phyloP scores from a whole-genome alignment of 2,113 vertebrate genomes.

The Eptesicus fuscus region DNA sequence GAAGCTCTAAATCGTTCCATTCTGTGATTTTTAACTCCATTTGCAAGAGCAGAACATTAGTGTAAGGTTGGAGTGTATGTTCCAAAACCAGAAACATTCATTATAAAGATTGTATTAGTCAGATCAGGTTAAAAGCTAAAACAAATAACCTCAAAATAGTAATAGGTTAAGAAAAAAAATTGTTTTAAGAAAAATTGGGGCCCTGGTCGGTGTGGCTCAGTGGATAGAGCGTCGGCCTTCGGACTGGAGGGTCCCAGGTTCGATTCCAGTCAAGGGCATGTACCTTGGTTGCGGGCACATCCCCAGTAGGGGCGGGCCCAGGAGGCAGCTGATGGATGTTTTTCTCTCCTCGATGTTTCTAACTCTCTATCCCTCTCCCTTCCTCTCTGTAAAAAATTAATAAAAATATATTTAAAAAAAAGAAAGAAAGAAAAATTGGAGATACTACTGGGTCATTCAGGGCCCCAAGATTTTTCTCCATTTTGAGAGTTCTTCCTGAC shows the following conservation, averaged over 20 bases:
- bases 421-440: not conserved
- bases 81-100: not conserved
- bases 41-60: accelerated
- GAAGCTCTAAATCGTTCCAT: not conserved
- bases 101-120: not conserved
- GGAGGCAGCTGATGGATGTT: too few species aligned
- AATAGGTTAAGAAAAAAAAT: not conserved
- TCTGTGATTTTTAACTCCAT: not conserved
- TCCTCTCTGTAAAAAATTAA: too few species aligned
- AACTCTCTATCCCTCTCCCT: too few species aligned
- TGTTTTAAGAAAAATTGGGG: not conserved
- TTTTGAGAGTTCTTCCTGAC: not conserved
- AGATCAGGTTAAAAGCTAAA: not conserved
- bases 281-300: too few species aligned
- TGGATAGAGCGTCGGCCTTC: too few species aligned
- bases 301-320: too few species aligned
- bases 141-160: not conserved
- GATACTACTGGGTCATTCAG: not conserved
- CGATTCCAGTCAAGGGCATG: too few species aligned
- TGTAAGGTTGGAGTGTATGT: accelerated
- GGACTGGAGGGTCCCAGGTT: too few species aligned
- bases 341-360: too few species aligned
- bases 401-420: too few species aligned
- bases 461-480: not conserved
- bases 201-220: too few species aligned